phyloP scores from a whole-genome alignment of 2,113 vertebrate genomes.

The Tragelaphus imberbis region DNA sequence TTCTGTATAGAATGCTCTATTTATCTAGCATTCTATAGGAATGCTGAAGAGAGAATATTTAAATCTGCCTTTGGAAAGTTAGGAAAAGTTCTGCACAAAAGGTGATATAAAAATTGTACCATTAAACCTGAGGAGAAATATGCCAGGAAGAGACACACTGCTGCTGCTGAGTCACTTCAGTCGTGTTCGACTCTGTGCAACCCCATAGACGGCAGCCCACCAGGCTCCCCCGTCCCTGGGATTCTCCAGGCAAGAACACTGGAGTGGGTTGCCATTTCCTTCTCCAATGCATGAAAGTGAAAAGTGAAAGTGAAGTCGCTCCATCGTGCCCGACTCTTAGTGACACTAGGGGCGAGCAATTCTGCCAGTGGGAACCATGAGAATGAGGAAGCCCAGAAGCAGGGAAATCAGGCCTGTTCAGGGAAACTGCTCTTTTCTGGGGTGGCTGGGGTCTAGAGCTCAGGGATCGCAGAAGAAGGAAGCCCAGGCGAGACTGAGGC shows the following conservation, averaged over 20 bases:
- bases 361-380: background rate
- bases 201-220: no score
- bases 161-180: no score
- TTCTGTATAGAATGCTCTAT: background rate
- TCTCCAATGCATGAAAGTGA: no score
- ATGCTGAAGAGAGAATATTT: background rate
- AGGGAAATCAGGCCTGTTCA: background rate
- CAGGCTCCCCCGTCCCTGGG: no score
- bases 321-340: no score
- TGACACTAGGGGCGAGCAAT: accelerated
- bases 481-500: background rate
- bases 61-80: background rate
- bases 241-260: no score
- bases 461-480: background rate
- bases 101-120: background rate
- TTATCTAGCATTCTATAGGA: background rate
- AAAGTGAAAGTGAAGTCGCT: no score
- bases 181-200: no score
- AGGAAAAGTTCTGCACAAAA: background rate
- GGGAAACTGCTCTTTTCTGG: background rate
- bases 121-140: background rate
- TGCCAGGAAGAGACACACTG: background rate
- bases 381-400: background rate
- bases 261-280: no score
- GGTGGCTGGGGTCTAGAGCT: background rate